Evolutionary conservation across 2,113 vertebrate genomes (phyloP).

Genomic region (Archilochus colubris): DNA sequence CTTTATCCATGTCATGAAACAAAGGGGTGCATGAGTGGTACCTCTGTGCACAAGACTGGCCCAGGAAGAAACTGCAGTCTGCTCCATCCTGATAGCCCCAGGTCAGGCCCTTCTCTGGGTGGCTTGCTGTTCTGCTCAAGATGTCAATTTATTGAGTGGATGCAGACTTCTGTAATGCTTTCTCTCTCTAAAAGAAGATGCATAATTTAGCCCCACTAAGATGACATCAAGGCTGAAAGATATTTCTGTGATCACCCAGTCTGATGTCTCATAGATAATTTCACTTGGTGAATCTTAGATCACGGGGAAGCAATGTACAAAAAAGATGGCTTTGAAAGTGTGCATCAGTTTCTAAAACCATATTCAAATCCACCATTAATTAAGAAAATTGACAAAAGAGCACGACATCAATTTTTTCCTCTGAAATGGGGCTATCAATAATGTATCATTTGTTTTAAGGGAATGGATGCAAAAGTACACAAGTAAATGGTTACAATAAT

Average conservation of each 20-base stretch:
- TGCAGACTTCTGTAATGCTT: neutral
- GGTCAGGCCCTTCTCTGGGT: neutral
- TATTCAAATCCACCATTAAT: conserved; percentile 3
- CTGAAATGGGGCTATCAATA: conserved; percentile 41
- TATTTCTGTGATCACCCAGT: neutral
- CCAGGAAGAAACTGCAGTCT: rapidly evolving
- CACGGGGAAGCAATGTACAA: neutral
- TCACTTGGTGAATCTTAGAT: neutral
- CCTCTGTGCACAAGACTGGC: neutral
- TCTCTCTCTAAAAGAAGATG: neutral
- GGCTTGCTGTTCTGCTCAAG: rapidly evolving
- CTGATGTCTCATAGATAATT: neutral
- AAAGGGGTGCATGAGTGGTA: neutral
- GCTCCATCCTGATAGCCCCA: neutral
- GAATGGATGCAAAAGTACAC: conserved; percentile 27
- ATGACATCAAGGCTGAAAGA: neutral
- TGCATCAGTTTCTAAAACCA: neutral
- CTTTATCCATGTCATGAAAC: neutral
- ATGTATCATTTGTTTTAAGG: conserved; percentile 30
- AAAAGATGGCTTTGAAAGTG: neutral
- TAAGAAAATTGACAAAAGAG: conserved; percentile 37
- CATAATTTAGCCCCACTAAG: neutral
- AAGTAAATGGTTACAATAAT: conserved; percentile 23
- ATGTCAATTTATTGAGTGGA: neutral
- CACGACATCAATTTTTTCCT: conserved; percentile 23